Conservation (phyloP, 2,113 vertebrate species). For the Megaceryle torquata region DNA sequence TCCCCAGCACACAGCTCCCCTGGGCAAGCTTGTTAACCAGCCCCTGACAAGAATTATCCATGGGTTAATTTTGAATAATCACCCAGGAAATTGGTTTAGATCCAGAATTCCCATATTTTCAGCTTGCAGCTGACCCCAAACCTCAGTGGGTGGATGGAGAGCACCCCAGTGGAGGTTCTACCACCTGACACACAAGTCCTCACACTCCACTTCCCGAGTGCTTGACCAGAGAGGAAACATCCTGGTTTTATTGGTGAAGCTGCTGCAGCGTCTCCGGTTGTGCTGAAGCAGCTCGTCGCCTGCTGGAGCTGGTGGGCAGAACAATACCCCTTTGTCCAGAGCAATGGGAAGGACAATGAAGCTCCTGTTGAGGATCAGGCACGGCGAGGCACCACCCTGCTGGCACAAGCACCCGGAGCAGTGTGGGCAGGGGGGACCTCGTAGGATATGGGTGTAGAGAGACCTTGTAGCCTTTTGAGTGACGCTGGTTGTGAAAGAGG, state of each 20-base stretch:
- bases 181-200: fast-evolving
- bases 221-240: background rate
- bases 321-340: background rate
- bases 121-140: too few relatives aligned
- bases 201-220: fast-evolving
- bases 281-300: background rate
- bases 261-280: fast-evolving
- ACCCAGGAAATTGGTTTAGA: background rate
- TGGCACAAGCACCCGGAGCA: background rate
- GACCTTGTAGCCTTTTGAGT: background rate
- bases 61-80: background rate
- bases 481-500: background rate
- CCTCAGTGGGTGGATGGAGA: too few relatives aligned
- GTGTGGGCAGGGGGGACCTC: background rate
- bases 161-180: fast-evolving
- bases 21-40: too few relatives aligned
- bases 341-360: background rate
- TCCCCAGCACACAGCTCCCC: too few relatives aligned
- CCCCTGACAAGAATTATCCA: background rate
- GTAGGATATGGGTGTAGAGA: background rate
- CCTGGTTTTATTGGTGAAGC: background rate
- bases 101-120: background rate
- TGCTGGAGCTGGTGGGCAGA: background rate
- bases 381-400: background rate
- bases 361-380: constrained; percentile 37